Base-by-base conservation (phyloP, 2,888 invertebrate species). In the Atrina japonica region DNA sequence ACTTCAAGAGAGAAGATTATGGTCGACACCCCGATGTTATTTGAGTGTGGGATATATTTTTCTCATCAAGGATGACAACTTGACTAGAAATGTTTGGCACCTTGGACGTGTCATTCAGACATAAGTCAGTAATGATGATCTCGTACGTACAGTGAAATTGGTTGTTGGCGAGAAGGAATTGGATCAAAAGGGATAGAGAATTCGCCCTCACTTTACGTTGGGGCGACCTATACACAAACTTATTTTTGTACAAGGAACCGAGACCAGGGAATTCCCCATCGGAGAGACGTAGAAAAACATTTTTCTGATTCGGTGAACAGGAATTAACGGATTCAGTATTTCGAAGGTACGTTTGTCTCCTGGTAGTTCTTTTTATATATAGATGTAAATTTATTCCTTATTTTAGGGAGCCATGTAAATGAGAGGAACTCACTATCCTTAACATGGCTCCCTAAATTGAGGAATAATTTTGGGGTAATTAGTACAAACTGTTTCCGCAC, bases 41-140 rank as follows among this genome's bases (percentile, higher is more conserved):
- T 64, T 23, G 77, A 75, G 18, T 77, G n/a, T n/a, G n/a, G n/a
- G n/a, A n/a, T n/a, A 82, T 43, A 40, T 82, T 30, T 80, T 82
- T 9, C 58, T 82, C 6, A 14, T 80, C 0, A 68, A 61, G 30
- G 78, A 82, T 27, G 70, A 78, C 11, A 71, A 72, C 50, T 18
- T 61, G n/a, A 60, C 78, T 7, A 40, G 78, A n/a, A 75, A 72
- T 69, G 47, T 55, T n/a, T 78, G 77, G 77, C 45, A 27, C 21
- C 45, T 59, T 16, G 70, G 63, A 52, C 53, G 67, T 6, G 60
- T 75, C 29, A 61, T 27, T 21, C 23, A 66, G 16, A 47, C 65
- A 0, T 25, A 6, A 29, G 18, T 25, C 18, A 68, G 68, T 23
- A 25, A 68, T 14, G 75, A 78, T 59, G 65, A 64, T 49, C 40